Evolutionary conservation across 2,797 vertebrate genomes (phyloP).

Genomic region (Hipposideros larvatus): DNA sequence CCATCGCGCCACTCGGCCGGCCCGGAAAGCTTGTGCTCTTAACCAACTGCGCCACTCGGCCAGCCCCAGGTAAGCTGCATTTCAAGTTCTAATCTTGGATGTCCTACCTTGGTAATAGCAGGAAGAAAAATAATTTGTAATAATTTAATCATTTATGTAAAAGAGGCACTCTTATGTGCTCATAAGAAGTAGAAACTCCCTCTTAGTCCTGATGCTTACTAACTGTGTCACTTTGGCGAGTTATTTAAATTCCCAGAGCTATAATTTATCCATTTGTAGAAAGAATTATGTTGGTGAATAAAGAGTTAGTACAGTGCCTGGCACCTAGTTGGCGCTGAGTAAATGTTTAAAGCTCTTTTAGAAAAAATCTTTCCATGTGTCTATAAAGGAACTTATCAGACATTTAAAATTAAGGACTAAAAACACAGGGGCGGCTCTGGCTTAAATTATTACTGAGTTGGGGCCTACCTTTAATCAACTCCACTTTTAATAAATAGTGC

Average conservation of each 20-base stretch:
- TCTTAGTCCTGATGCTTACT: background rate
- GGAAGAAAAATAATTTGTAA: constrained; percentile 40
- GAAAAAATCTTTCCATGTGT: background rate
- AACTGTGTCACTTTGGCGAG: background rate
- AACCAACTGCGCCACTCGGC: no score
- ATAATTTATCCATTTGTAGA: background rate
- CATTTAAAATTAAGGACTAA: constrained; percentile 15
- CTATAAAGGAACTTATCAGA: constrained; percentile 12
- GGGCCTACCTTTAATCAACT: background rate
- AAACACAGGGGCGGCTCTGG: background rate
- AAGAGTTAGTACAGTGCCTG: background rate
- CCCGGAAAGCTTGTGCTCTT: no score
- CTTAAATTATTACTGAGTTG: background rate
- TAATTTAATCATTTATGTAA: background rate
- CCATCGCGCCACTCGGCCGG: no score
- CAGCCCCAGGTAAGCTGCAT: background rate
- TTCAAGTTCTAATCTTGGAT: constrained; percentile 37
- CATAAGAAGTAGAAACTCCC: background rate
- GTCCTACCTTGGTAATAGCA: background rate
- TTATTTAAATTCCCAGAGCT: constrained; percentile 1
- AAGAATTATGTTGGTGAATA: background rate
- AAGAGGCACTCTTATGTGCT: background rate
- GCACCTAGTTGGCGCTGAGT: background rate
- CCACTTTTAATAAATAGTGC: constrained; percentile 15
- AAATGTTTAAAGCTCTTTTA: background rate